Evolutionary conservation across 2,888 invertebrate species (phyloP), one percentile per base, ranked within the genome.

Genomic region (Chalcosyrphus nemorum): DNA sequence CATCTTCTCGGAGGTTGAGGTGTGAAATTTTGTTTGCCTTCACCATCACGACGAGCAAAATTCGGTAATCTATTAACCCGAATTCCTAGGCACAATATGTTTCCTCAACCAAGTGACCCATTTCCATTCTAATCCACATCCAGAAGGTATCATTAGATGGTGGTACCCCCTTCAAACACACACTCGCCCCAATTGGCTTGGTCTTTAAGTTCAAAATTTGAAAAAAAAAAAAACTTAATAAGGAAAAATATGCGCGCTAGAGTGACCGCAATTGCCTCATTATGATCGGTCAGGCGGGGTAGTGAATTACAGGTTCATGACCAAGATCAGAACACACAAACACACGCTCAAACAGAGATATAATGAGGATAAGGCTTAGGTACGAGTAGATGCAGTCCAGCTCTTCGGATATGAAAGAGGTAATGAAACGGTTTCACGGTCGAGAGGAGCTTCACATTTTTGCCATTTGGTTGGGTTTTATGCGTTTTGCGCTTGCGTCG

Each of bases 251-350:
- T 54, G 63, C 77, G 35, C 77, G 35, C 68, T 35, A 70, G 59
- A 76, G 7, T 76, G 81, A 71, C 76, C 81, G 81, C 76, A 81
- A 65, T 71, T 61, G 57, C 59, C 59, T 76, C 71, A 81, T 81
- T 81, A 76, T 63, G 63, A 70, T 70, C 70, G 70, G 57, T 71
- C 71, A 65, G 81, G 81, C 70, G 70, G 76, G 76, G 59, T 76
- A 52, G 76, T 76, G 76, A 71, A 71, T 81, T 81, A 81, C 81
- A 76, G 70, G 76, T 81, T 81, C 81, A 76, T 81, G 81, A 75
- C 75, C 68, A 81, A 70, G 54, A 74, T 74, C 74, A 50, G 50
- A n/a, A 17, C 9, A 41, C 52, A 7, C 41, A 61, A 21, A 54
- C 29, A 17, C 35, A 13, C 1, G 38, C 43, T n/a, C n/a, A n/a